These are phyloP conservation scores for Apotomis capreana DNA, from an alignment of 2,888 invertebrate genomes.

Conservation along the genomic window DNA sequence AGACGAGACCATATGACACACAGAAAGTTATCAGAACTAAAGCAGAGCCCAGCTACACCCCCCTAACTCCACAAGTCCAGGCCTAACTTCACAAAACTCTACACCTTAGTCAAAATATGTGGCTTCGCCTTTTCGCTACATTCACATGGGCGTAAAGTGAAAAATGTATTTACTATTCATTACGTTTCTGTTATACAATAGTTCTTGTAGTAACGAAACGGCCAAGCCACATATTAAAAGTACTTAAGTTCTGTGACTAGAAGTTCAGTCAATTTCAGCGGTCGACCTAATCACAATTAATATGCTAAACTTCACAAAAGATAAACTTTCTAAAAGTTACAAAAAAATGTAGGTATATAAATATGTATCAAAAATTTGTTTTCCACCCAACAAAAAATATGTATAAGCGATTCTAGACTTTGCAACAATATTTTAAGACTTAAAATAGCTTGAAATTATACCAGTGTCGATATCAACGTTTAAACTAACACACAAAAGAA, in stretches of 20 bases:
- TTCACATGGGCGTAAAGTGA: too few relatives aligned
- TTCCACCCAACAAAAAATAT: not conserved
- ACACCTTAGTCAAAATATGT: too few relatives aligned
- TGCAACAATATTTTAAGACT: not conserved
- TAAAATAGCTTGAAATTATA: not conserved
- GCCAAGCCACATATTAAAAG: not conserved
- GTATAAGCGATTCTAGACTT: not conserved
- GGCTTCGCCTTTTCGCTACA: too few relatives aligned
- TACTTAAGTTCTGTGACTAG: not conserved
- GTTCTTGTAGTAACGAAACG: too few relatives aligned
- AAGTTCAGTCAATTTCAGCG: not conserved
- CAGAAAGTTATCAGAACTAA: too few relatives aligned
- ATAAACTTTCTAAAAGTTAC: not conserved
- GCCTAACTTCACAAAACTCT: too few relatives aligned
- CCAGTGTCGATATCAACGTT: conserved; percentile 5
- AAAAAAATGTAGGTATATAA: not conserved
- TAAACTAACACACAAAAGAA: not conserved
- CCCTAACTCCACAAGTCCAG: too few relatives aligned
- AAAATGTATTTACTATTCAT: too few relatives aligned
- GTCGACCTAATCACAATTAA: not conserved
- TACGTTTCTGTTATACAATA: too few relatives aligned
- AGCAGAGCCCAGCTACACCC: too few relatives aligned
- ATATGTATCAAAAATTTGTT: not conserved
- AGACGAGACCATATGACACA: too few relatives aligned
- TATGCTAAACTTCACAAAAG: not conserved